Conservation (phyloP, 2,888 invertebrate species). For the Noctuana brunneofusca region DNA sequence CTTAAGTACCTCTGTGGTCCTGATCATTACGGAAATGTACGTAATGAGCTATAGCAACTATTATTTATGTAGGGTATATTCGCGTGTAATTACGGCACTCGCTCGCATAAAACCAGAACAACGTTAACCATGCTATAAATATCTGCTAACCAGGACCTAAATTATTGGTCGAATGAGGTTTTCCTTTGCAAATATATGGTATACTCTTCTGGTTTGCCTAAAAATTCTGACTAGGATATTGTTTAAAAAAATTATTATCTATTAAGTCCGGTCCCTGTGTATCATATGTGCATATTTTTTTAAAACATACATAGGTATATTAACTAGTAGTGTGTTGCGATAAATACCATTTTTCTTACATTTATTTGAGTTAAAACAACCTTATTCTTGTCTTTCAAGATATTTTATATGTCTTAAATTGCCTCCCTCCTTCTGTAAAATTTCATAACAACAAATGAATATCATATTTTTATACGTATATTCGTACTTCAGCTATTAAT, state of each 20-base stretch:
- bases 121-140: conserved; percentile 67
- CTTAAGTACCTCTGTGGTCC: conserved; percentile 44
- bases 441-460: neutral
- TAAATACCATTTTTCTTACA: too few relatives aligned
- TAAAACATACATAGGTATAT: too few relatives aligned
- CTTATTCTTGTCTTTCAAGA: too few relatives aligned
- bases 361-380: too few relatives aligned
- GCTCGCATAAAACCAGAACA: conserved; percentile 61
- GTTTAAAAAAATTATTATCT: too few relatives aligned
- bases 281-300: too few relatives aligned
- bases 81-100: conserved; percentile 55
- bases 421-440: neutral
- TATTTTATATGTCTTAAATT: neutral
- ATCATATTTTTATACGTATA: neutral
- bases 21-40: conserved; percentile 44
- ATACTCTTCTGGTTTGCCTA: too few relatives aligned
- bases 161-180: conserved; percentile 66
- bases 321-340: too few relatives aligned
- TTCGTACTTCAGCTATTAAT: neutral
- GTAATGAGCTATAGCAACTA: conserved; percentile 44
- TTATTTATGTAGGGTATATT: conserved; percentile 39
- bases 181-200: conserved; percentile 40
- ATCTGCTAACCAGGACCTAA: conserved; percentile 62
- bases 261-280: too few relatives aligned
- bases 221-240: too few relatives aligned